Evolutionary conservation across 1,140 invertebrate species (phyloP), one percentile per base, ranked within the genome.

Genomic region (Bemisia tabaci): DNA sequence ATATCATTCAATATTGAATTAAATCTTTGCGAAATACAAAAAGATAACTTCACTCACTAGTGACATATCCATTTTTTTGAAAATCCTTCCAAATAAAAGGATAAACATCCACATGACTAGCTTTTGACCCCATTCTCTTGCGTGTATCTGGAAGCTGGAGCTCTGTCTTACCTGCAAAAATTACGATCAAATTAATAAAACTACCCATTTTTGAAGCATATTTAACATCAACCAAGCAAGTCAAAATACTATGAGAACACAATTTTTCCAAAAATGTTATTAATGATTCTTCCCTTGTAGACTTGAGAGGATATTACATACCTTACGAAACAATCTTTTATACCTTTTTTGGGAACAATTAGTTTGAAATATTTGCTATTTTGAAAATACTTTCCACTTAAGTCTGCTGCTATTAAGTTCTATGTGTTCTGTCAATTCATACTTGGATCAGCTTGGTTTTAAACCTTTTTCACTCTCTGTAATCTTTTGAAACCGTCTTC

Each of bases 131-230:
- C 73, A 85, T 84, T 1, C 90, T 82, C 75, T 90, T 91, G 61
- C 94, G 82, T 0, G 90, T 88, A 72, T 94, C 90, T 0, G 91
- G 92, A 25, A 95, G 75, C 76, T 96, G 94, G 2, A 89, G 74
- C 77, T 97, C 94, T 0, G 88, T 94, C 76, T 88, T 86, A 2
- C 83, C 84, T 77, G 22, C 26, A 71, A 68, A 26, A 65, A 2
- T 39, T 9, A 22, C 48, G n/a, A 58, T 22, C 9, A 33, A 69
- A 12, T 39, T 69, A 69, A 59, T 22, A 26, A 65, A 64, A 12
- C 23, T 26, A 27, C 33, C 12, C 25, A 62, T n/a, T 62, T 22
- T 24, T 62, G 61, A 62, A 24, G 22, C 22, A 12, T 22, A 22
- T 12, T 62, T 12, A 22, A 12, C 22, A 22, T 12, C 12, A 24